These are phyloP conservation scores for Belonocnema kinseyi DNA, from an alignment of 1,140 invertebrate genomes.

Conservation along the genomic window DNA sequence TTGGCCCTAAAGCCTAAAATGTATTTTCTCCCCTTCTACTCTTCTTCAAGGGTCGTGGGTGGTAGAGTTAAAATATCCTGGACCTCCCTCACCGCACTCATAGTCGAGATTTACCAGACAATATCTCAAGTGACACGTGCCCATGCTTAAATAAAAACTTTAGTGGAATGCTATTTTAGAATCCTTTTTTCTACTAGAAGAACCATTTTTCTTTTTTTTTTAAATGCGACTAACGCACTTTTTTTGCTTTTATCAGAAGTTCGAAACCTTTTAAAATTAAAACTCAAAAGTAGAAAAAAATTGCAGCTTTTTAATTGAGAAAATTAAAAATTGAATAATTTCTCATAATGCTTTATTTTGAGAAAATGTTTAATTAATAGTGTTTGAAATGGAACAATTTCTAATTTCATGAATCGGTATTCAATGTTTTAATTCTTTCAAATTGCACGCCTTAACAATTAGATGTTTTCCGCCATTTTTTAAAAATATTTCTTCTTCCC, in stretches of 20 bases:
- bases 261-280: background rate
- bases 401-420: too few species aligned
- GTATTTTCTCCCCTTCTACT: background rate
- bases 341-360: too few species aligned
- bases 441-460: too few species aligned
- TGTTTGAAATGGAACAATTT: too few species aligned
- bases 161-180: background rate
- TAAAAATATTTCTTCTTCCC: too few species aligned
- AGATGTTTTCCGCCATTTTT: too few species aligned
- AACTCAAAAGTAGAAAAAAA: too few species aligned
- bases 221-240: too few species aligned
- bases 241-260: background rate
- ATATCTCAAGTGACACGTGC: slow-evolving; percentile 21
- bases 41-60: slow-evolving; percentile 3
- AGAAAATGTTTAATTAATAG: too few species aligned
- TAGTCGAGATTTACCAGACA: slow-evolving; percentile 17
- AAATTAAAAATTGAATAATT: too few species aligned
- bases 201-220: background rate
- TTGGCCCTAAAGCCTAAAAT: slow-evolving; percentile 4
- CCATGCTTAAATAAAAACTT: background rate
- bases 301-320: too few species aligned
- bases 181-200: background rate
- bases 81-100: slow-evolving; percentile 16
- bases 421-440: too few species aligned
- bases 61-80: slow-evolving; percentile 18